Base-by-base conservation (phyloP, 2,113 vertebrate species). In the Pandion haliaetus region DNA sequence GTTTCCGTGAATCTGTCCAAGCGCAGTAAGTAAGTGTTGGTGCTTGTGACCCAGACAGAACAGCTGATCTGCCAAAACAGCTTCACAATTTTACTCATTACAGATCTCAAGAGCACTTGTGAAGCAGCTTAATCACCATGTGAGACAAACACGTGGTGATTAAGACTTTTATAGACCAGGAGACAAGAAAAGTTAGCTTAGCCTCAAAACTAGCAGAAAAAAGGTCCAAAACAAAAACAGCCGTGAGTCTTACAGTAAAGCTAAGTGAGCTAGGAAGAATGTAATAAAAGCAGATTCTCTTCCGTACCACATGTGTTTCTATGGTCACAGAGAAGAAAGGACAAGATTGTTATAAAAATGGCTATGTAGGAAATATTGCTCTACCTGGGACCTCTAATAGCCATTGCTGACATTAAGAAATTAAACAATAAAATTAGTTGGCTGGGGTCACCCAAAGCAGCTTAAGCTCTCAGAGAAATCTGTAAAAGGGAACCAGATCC, bases 301-400 rank as follows among this genome's bases (percentile, higher is more conserved):
- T 76, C 76, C 13, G 14, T 67, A 19, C 17, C 70, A 76, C 31
- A 49, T 49, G 66, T 96, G 86, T 97, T 97, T 97, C 96, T 95
- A 67, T 85, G 90, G 95, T 91, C 97, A 96, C 93, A 67, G 34
- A 69, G 62, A 91, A 96, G 92, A 95, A 97, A 95, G 47, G 5
- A 88, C 29, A 88, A 88, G 78, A 89, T 29, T 54, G 34, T 77
- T 86, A 67, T 52, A 87, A 92, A 93, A 96, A 93, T 36, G 8
- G 81, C 71, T 57, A 5, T 4, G n/a, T 45, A 67, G 86, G 61
- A 83, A 86, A 95, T 70, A 67, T 92, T 86, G 50, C 7, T 94
- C 67, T 95, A 90, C 63, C 47, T 91, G 83, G 66, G 91, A 59
- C 47, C 61, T 70, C 40, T 47, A 82, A 74, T 12, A 86, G 38